Percentiles rank a stretch among this genome's conserved stretches.
phyloP scores from a whole-genome alignment of 2,797 vertebrate species.

The Typhlichthys subterraneus region DNA sequence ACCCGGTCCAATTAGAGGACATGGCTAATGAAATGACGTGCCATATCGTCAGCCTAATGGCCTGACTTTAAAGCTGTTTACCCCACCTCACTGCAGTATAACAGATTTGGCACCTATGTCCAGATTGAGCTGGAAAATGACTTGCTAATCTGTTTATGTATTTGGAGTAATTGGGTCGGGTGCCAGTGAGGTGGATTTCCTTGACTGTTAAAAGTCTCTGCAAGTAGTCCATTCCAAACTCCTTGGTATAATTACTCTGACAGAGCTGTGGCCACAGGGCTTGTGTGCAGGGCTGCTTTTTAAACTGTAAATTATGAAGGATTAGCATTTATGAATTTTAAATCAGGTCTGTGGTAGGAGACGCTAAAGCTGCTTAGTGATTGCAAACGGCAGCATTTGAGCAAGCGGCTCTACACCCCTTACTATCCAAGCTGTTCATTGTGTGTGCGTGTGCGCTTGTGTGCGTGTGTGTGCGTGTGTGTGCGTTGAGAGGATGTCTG shows the following conservation, averaged over 20 bases:
- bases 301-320: conserved; percentile 99
- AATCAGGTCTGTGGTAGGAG: conserved; percentile 99
- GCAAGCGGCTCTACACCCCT: conserved; percentile 87
- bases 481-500: conserved; percentile 33
- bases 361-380: conserved; percentile 99
- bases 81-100: conserved; percentile 89
- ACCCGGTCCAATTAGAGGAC: conserved; percentile 73
- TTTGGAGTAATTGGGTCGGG: conserved; percentile 99
- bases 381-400: conserved; percentile 93
- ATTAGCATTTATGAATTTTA: conserved; percentile 99
- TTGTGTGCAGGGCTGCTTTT: conserved; percentile 98
- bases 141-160: conserved; percentile 99
- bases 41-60: conserved; percentile 64
- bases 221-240: conserved; percentile 98
- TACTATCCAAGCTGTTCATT: conserved; percentile 72
- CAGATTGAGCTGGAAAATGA: conserved; percentile 97
- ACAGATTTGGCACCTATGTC: conserved; percentile 95
- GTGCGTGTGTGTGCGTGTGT: conserved; percentile 4
- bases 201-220: conserved; percentile 98
- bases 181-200: conserved; percentile 97
- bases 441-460: conserved; percentile 20
- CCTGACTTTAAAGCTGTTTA: conserved; percentile 92
- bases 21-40: conserved; percentile 75
- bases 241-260: conserved; percentile 99
- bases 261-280: conserved; percentile 99